A percentile compares a stretch with the other conserved stretches of the same genome.
Evolutionary conservation across 2,113 vertebrate species (phyloP).

Genomic region (Australoheros scitulus): DNA sequence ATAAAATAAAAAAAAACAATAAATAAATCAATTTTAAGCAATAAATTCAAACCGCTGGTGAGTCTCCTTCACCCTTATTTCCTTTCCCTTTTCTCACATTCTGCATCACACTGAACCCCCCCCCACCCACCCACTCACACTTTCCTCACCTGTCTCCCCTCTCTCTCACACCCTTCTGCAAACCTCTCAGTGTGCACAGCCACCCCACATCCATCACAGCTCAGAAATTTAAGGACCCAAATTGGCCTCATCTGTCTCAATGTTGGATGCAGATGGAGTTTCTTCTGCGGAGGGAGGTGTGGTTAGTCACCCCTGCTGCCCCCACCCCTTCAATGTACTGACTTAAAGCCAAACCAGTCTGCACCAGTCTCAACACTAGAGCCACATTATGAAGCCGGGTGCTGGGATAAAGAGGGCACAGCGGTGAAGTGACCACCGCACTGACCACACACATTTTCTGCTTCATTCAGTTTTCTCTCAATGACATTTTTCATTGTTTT

Average conservation of each 20-base stretch:
- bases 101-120: conserved; percentile 26
- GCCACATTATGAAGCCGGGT: conserved; percentile 38
- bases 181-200: conserved; percentile 86
- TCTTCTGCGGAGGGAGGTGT: conserved; percentile 95
- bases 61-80: conserved; percentile 50
- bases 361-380: conserved; percentile 27
- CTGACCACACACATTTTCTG: conserved; percentile 67
- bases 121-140: not conserved
- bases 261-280: conserved; percentile 99
- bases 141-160: conserved; percentile 63
- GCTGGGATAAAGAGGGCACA: conserved; percentile 57
- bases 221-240: conserved; percentile 99
- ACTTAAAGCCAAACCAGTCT: conserved; percentile 54
- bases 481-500: conserved; percentile 56
- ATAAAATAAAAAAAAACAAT: not conserved
- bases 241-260: conserved; percentile 99
- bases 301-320: conserved; percentile 95
- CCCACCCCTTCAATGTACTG: conserved; percentile 78
- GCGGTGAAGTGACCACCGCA: conserved; percentile 68
- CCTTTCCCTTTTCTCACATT: conserved; percentile 33
- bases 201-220: conserved; percentile 97
- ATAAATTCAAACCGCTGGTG: conserved; percentile 29
- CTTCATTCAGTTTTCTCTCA: conserved; percentile 59
- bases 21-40: conserved; percentile 28
- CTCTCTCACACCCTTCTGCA: conserved; percentile 88